These are phyloP conservation scores for Magallana nippona DNA, from an alignment of 2,888 invertebrate genomes.

Conservation along the genomic window DNA sequence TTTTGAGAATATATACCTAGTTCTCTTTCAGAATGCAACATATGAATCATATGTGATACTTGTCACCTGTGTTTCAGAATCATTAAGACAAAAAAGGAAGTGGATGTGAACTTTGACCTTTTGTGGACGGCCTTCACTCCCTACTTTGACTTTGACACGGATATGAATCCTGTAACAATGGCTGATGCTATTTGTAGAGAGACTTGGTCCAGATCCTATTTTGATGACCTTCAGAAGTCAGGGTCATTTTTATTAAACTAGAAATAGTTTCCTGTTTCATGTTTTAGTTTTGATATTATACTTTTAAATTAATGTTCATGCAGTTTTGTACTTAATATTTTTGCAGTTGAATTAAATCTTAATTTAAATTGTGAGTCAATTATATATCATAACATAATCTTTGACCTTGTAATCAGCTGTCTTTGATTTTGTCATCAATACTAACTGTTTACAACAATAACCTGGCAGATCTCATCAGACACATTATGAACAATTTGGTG, in stretches of 20 bases:
- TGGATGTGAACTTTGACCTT: slow-evolving; percentile 84
- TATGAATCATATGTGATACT: too few relatives aligned
- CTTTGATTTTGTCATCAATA: too few relatives aligned
- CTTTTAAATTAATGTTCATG: too few relatives aligned
- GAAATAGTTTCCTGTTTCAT: too few relatives aligned
- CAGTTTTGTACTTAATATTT: too few relatives aligned
- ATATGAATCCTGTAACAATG: slow-evolving; percentile 85
- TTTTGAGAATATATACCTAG: too few relatives aligned
- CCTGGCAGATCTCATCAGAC: slow-evolving; percentile 86
- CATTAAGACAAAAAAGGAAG: slow-evolving; percentile 66
- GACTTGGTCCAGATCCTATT: slow-evolving; percentile 87
- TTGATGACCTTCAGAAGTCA: slow-evolving; percentile 85
- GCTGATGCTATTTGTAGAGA: slow-evolving; percentile 88
- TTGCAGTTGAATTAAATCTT: too few relatives aligned
- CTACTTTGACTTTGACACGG: slow-evolving; percentile 88
- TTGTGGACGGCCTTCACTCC: slow-evolving; percentile 84
- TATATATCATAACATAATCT: too few relatives aligned
- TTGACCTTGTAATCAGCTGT: too few relatives aligned
- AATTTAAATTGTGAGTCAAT: too few relatives aligned
- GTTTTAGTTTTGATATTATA: not conserved
- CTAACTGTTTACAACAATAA: too few relatives aligned
- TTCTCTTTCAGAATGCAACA: too few relatives aligned
- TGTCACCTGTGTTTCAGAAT: slow-evolving; percentile 52
- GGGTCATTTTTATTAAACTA: slow-evolving; percentile 50
- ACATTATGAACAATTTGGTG: slow-evolving; percentile 91